These are phyloP conservation scores for Nomada ferruginata DNA, from an alignment of 2,888 invertebrate genomes.

Conservation along the genomic window DNA sequence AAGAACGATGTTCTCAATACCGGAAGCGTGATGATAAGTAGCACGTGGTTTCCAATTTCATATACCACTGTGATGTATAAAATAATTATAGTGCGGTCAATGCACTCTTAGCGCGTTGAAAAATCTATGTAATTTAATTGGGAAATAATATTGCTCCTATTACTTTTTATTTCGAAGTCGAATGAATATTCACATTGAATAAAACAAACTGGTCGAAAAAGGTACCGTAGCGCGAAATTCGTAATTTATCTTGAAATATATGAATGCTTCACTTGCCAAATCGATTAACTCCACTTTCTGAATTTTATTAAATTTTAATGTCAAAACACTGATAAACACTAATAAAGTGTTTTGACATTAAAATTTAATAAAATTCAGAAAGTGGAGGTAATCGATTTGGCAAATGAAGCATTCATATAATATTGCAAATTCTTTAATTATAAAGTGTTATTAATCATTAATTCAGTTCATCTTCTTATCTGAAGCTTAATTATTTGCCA, in stretches of 20 bases:
- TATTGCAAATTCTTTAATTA: background rate
- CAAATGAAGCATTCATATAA: too few relatives aligned
- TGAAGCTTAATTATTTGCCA: background rate
- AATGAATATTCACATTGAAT: too few relatives aligned
- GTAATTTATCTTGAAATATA: background rate
- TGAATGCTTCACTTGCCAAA: too few relatives aligned
- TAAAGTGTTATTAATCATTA: background rate
- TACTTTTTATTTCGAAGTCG: background rate
- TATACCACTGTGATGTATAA: background rate
- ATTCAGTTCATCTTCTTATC: background rate
- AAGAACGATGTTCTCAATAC: background rate
- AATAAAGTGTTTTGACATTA: too few relatives aligned
- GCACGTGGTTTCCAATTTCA: conserved; percentile 6
- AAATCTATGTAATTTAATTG: background rate
- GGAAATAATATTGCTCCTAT: background rate
- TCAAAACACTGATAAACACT: too few relatives aligned
- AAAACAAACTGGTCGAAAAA: too few relatives aligned
- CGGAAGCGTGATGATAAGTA: background rate
- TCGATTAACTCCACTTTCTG: too few relatives aligned
- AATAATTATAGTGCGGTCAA: background rate
- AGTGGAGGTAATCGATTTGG: too few relatives aligned
- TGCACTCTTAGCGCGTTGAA: background rate
- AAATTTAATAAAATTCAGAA: too few relatives aligned
- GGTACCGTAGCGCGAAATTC: too few relatives aligned
- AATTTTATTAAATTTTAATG: too few relatives aligned